Percentiles rank a stretch among this genome's conserved stretches.
Evolutionary conservation across 2,113 vertebrate species (phyloP).

Genomic region (Sclerurus mexicanus): DNA sequence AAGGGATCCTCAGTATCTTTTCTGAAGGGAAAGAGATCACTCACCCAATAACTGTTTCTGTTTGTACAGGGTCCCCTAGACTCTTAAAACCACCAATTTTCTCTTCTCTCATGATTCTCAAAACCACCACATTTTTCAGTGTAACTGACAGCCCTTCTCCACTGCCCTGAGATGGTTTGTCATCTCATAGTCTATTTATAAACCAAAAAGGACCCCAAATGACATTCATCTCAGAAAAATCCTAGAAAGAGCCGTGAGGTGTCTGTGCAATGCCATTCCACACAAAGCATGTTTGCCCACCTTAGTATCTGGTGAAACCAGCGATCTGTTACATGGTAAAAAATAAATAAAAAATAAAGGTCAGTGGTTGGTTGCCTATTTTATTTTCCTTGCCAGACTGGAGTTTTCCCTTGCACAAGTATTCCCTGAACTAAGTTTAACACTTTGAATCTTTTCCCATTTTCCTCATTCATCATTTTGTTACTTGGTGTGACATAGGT

Average conservation of each 20-base stretch:
- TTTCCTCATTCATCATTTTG: background rate
- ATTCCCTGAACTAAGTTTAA: slow-evolving; percentile 8
- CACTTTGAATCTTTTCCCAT: background rate
- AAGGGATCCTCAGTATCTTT: background rate
- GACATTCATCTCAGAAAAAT: background rate
- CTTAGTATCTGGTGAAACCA: background rate
- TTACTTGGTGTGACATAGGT: background rate
- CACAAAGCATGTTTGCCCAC: background rate
- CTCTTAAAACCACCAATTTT: background rate
- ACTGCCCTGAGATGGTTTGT: background rate
- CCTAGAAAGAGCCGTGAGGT: fast-evolving
- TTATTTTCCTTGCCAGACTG: background rate
- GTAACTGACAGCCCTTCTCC: background rate
- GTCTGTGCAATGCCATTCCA: background rate
- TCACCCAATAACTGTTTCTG: background rate
- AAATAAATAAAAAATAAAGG: background rate
- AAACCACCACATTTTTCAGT: background rate
- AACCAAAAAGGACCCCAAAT: background rate
- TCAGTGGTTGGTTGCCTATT: background rate
- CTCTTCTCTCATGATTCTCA: background rate
- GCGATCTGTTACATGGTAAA: background rate
- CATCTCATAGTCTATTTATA: background rate
- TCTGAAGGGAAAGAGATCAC: background rate
- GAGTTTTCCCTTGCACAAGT: background rate
- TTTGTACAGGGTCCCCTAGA: fast-evolving